phyloP scores from a whole-genome alignment of 2,797 vertebrate species.

The Bryconaethiops microstoma region DNA sequence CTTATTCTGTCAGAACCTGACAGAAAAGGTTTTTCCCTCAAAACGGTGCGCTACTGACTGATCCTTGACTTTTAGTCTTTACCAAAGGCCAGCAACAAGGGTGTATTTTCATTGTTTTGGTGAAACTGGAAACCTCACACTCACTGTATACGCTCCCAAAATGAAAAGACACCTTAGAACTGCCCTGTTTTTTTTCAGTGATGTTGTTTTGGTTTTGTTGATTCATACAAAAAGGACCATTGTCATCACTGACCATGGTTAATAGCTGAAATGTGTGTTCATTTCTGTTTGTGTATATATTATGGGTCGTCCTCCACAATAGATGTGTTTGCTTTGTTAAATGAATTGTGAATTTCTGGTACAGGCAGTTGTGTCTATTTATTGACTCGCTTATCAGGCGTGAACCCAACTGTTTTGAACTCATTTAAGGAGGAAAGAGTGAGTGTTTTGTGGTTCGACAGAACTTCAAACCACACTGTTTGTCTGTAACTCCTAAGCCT shows the following conservation, averaged over 20 bases:
- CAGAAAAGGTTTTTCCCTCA: background rate
- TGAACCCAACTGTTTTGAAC: slow-evolving; percentile 19
- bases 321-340: slow-evolving; percentile 14
- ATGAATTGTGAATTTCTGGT: background rate
- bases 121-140: background rate
- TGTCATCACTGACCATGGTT: slow-evolving; percentile 4
- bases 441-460: slow-evolving; percentile 51
- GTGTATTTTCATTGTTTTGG: slow-evolving; percentile 10
- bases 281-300: background rate
- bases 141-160: background rate
- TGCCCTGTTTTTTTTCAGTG: background rate
- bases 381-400: slow-evolving; percentile 48
- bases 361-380: slow-evolving; percentile 23
- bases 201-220: background rate
- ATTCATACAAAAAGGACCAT: slow-evolving; percentile 2
- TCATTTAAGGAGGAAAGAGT: slow-evolving; percentile 48
- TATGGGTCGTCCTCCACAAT: background rate
- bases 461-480: slow-evolving; percentile 47
- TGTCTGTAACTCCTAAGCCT: slow-evolving; percentile 40
- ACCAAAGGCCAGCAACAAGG: background rate
- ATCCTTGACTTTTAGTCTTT: background rate
- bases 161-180: slow-evolving; percentile 9
- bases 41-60: background rate
- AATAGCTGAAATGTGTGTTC: background rate
- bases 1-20: background rate